Evolutionary conservation across 2,797 vertebrate genomes (phyloP), one percentile per base, ranked within the genome.

Genomic region (Chelonia mydas): DNA sequence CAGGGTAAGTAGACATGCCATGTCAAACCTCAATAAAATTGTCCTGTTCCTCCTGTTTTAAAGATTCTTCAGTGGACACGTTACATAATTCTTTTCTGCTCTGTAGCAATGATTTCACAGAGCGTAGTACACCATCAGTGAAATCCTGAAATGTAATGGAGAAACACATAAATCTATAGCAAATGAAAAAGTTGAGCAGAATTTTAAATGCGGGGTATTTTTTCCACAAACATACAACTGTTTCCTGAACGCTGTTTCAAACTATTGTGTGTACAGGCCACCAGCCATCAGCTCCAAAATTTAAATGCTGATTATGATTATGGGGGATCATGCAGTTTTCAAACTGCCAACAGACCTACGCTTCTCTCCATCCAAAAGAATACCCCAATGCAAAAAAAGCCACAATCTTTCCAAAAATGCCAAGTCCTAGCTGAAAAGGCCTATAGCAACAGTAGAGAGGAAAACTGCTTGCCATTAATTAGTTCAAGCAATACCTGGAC

Each of bases 61-160:
- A 76, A 12, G 97, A 98, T 92, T 98, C 98, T 61, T 99, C 99
- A 61, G 98, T 87, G 89, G 98, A 98, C 41, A 99, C 31, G 37
- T 25, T 98, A 98, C 99, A 99, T 27, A 99, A 98, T 41, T 99
- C 98, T 95, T 99, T 99, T 86, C 98, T 99, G 97, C 98, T 99
- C 96, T 99, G 99, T 45, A 99, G 97, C 90, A 99, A 98, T 77
- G 98, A 98, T 98, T 99, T 99, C 95, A 99, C 96, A 94, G 98
- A 98, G 87, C 98, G 98, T 33, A 98, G 92, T 27, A 99, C 97
- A 76, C 97, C 97, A 95, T 99, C 99, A 97, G 98, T 98, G 95
- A 99, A 98, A 94, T 96, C 98, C 99, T 99, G 97, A 88, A 98
- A 98, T 96, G 86, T 92, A 94, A 92, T 5, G 31, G 54, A 49